Conservation (phyloP, 2,113 vertebrate genomes). For the Planiliza haematocheilus region DNA sequence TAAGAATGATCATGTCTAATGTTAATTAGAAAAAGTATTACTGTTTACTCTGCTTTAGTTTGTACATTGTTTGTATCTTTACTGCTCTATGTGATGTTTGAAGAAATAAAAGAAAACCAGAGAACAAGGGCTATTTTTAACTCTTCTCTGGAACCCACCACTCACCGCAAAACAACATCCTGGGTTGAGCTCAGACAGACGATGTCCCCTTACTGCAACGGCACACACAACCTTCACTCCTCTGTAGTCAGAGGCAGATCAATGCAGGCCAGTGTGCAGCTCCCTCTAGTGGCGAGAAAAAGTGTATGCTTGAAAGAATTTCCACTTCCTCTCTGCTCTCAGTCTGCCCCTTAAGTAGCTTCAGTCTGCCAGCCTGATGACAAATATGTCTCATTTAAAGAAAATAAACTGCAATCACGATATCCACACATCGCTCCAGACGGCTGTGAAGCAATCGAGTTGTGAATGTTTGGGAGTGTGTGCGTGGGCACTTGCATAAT, state of each 20-base stretch:
- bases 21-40: too few species aligned
- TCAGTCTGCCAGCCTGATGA: conserved; percentile 25
- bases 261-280: conserved; percentile 52
- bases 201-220: conserved; percentile 19
- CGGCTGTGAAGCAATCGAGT: background rate
- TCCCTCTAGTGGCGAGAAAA: conserved; percentile 67
- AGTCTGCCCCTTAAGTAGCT: background rate
- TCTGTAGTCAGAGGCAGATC: conserved; percentile 6
- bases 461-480: conserved; percentile 24
- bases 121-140: conserved; percentile 25
- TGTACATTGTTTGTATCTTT: conserved; percentile 35
- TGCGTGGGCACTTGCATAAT: conserved; percentile 6
- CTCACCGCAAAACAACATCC: conserved; percentile 10
- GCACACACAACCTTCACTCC: conserved; percentile 12
- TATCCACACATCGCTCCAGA: conserved; percentile 18
- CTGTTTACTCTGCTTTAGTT: background rate
- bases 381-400: conserved; percentile 36
- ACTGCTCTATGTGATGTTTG: conserved; percentile 39
- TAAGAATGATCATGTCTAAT: too few species aligned
- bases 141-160: background rate
- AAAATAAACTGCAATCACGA: conserved; percentile 48
- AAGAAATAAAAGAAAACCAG: conserved; percentile 37
- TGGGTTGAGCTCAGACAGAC: conserved; percentile 15
- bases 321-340: background rate
- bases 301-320: background rate